Base-by-base conservation (phyloP, 1,140 invertebrate species). In the Drosophila mayri region DNA sequence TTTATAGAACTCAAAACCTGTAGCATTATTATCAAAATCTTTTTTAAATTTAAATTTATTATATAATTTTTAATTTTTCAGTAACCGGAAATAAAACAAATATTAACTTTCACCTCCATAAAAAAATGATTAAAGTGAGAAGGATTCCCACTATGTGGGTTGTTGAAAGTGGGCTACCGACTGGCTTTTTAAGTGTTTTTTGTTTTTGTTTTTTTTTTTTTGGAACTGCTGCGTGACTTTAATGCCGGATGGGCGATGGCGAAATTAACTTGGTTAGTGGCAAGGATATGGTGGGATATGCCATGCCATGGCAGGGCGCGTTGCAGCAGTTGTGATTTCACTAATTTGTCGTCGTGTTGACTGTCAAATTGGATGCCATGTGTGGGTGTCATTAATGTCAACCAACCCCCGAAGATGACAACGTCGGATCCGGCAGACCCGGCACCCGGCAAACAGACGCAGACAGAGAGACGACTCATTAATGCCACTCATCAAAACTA, bases 401-500 rank as follows among this genome's bases (percentile, higher is more conserved):
- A 65, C 73, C 84, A 87, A 65, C 75, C 59, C 59, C 61, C 76
- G 71, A 28, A 43, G 32, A 49, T 20, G 64, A 57, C 28, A 52
- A 35, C n/a, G 28, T 4, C 11, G 30, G 30, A 52, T 9, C 18
- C 18, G 7, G 49, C 28, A 50, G 28, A 32, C 4, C 46, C 28
- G 6, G 60, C 47, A 75, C 28, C 28, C 28, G 28, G 25, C 25
- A 68, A 81, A 82, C 64, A 86, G 63, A 77, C 65, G 59, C 58
- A 86, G 79, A 87, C 79, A 86, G 65, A 88, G 80, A 83, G 80
- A 81, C 81, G 84, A 90, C 84, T 88, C 84, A 88, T 88, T 88
- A 88, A 88, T 90, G 84, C 85, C 85, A 90, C 84, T 88, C 84
- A 88, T 88, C 84, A 88, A 88, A 90, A 90, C 84, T 88, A 88